Evolutionary conservation across 2,113 vertebrate genomes (phyloP).

Genomic region (Nibea albiflora): DNA sequence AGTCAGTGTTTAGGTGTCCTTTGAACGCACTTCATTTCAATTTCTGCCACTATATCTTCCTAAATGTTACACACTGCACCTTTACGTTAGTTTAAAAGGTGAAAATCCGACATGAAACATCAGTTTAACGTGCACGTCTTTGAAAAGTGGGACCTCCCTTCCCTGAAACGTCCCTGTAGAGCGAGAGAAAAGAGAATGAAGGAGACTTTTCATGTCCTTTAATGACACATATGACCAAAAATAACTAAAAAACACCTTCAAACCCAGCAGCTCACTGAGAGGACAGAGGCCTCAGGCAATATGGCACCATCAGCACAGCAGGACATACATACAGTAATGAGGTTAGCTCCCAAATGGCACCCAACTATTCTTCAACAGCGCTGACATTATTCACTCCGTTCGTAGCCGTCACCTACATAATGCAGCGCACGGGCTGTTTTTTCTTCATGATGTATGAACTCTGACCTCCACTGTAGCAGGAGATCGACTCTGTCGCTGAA

Average conservation of each 20-base stretch:
- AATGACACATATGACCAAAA: constrained; percentile 51
- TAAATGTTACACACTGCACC: no score
- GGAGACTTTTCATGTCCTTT: constrained; percentile 60
- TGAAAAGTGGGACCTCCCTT: constrained; percentile 1
- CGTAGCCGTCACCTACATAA: constrained; percentile 43
- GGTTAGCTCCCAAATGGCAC: constrained; percentile 52
- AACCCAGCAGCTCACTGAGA: constrained; percentile 21
- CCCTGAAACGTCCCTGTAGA: not conserved
- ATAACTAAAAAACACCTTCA: constrained; percentile 62
- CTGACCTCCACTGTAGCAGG: constrained; percentile 12
- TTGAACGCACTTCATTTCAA: no score
- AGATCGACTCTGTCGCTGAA: constrained; percentile 9
- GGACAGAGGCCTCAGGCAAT: constrained; percentile 43
- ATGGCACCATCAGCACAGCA: constrained; percentile 27
- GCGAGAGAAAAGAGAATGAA: constrained; percentile 1
- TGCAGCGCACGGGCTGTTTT: constrained; percentile 28
- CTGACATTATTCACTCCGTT: constrained; percentile 12
- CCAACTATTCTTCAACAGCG: constrained; percentile 16
- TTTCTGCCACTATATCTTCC: no score
- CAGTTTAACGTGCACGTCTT: not conserved
- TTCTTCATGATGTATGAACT: constrained; percentile 52
- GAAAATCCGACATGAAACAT: not conserved
- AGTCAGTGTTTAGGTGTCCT: no score
- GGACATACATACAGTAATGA: constrained; percentile 63
- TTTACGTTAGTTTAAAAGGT: not conserved